Evolutionary conservation across 2,888 invertebrate species (phyloP).

Genomic region (Chrysotoxum bicinctum): DNA sequence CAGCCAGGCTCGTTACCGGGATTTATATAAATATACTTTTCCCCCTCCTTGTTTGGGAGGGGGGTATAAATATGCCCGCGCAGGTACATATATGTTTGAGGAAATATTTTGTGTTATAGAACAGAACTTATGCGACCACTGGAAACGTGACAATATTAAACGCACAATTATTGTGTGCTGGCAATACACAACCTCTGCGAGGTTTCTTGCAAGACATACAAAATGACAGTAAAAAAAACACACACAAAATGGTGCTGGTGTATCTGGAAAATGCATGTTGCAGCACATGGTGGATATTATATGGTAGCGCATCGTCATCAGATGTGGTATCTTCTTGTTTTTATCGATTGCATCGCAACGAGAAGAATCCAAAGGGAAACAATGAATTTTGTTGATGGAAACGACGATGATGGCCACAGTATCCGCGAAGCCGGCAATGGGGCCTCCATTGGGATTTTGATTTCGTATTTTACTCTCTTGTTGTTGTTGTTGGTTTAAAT

Average conservation of each 20-base stretch:
- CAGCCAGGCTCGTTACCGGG: conserved; percentile 53
- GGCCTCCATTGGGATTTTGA: conserved; percentile 22
- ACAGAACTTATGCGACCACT: conserved; percentile 60
- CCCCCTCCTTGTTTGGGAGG: conserved; percentile 39
- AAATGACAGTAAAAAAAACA: not conserved
- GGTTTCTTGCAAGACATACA: not conserved
- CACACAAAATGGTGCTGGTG: conserved; percentile 21
- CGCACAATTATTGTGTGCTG: conserved; percentile 67
- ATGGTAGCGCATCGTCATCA: conserved; percentile 48
- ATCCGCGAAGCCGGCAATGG: not conserved
- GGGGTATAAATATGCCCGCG: not conserved
- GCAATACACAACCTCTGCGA: not conserved
- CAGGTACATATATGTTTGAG: conserved; percentile 56
- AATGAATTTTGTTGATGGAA: conserved; percentile 64
- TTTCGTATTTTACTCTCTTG: not conserved
- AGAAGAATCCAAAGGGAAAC: conserved; percentile 57
- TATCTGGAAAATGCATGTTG: conserved; percentile 35
- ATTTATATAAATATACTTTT: conserved; percentile 45
- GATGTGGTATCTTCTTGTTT: conserved; percentile 55
- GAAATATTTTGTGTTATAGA: conserved; percentile 70
- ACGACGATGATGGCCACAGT: not conserved
- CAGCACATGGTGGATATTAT: conserved; percentile 42
- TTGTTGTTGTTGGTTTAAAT: not conserved
- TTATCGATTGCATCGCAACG: conserved; percentile 57
- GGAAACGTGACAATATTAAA: conserved; percentile 72